Percentiles rank a stretch among this genome's conserved stretches.
phyloP scores from a whole-genome alignment of 2,113 vertebrate genomes.

The Brienomyrus longianalis region DNA sequence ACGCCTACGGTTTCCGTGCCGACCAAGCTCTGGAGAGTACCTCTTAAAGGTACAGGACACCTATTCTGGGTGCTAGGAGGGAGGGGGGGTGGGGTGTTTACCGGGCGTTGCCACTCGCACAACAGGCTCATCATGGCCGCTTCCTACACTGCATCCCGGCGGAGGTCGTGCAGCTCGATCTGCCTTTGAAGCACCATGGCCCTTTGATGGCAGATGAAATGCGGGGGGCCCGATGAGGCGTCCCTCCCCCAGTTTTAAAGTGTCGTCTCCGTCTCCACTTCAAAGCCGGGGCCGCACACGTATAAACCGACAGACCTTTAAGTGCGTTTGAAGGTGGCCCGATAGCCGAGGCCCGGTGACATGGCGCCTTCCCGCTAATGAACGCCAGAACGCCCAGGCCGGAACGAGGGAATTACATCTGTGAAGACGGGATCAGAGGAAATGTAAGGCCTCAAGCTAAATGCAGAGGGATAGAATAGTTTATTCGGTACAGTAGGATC shows the following conservation, averaged over 20 bases:
- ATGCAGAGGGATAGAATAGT: neutral
- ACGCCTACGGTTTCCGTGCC: neutral
- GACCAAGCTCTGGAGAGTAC: neutral
- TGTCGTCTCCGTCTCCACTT: neutral
- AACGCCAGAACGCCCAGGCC: neutral
- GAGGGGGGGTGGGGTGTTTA: neutral
- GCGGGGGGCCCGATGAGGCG: neutral
- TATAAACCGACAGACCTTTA: constrained; percentile 2
- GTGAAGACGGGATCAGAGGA: neutral
- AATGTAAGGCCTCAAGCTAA: neutral
- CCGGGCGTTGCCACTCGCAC: neutral
- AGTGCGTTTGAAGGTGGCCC: neutral
- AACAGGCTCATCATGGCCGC: neutral
- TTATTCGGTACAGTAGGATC: neutral
- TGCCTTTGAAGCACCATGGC: neutral
- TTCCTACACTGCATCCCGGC: neutral
- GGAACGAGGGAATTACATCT: neutral
- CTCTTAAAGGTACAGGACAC: neutral
- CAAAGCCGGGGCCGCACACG: neutral
- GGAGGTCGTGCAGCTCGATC: neutral
- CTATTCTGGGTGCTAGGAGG: neutral
- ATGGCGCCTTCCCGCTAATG: neutral
- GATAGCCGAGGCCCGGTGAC: neutral
- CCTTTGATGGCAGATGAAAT: constrained; percentile 13
- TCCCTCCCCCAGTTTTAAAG: neutral